Evolutionary conservation across 2,888 invertebrate genomes (phyloP), one percentile per base, ranked within the genome.

Genomic region (Vannuccia rotundouncinata): DNA sequence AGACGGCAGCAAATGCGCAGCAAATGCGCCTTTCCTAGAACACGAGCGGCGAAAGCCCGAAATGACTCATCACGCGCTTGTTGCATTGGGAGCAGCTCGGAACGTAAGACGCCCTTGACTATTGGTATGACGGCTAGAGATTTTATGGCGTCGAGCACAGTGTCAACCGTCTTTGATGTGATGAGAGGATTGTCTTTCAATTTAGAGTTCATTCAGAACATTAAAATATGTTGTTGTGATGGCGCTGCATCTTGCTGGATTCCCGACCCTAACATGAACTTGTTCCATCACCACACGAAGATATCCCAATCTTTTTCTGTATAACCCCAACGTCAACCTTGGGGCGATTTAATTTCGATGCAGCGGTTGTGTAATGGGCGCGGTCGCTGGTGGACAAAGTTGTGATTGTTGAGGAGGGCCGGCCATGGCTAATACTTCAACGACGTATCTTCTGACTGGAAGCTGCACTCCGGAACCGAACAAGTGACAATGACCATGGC

Each of bases 31-130:
- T 27, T 25, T n/a, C 77, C 78, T 13, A n/a, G 78, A 59, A 78
- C 78, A 78, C 78, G 60, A n/a, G 78, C 31, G 78, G 59, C 45
- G 78, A 78, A 78, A 60, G 73, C 59, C 59, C 78, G 31, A 60
- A 78, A 78, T 28, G 45, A 31, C 31, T 78, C 78, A 31, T 60
- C 78, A 78, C 59, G 78, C 60, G 13, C 10, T 31, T 78, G 75
- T 29, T 30, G 75, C 75, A 75, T 78, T 30, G 10, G 28, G 59
- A 59, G 78, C 5, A 78, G 78, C 60, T 78, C 78, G 31, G 78
- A 29, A 2, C 78, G 45, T 28, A 78, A 28, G 29, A 78, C 78
- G 73, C 78, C 60, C 27, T 10, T 78, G 31, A 66, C 78, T 29
- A 78, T 31, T 30, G 78, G 78, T 31, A 78, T 60, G 45, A 60